Conservation (phyloP, 2,113 vertebrate genomes). For the Corythoichthys intestinalis region DNA sequence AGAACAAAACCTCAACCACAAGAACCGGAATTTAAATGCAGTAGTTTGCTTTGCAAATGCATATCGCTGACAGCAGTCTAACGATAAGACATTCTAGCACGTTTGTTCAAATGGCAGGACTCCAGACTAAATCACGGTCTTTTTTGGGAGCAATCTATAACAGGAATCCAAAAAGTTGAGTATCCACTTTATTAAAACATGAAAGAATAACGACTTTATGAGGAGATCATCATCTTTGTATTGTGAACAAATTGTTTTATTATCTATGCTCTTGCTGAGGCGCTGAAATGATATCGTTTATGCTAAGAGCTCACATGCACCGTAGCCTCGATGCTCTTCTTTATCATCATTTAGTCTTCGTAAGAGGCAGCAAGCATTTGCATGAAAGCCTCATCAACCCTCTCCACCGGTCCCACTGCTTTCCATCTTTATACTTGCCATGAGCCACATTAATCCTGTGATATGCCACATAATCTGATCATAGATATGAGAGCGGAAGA, state of each 20-base stretch:
- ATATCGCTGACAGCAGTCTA: too few relatives aligned
- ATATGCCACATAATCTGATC: conserved; percentile 61
- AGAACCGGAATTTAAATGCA: neutral
- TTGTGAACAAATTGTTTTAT: conserved; percentile 10
- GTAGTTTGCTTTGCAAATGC: too few relatives aligned
- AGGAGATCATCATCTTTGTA: conserved; percentile 17
- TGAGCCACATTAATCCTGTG: conserved; percentile 52
- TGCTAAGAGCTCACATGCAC: conserved; percentile 15
- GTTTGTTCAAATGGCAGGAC: too few relatives aligned
- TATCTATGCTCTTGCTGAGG: conserved; percentile 10
- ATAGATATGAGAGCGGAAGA: conserved; percentile 49
- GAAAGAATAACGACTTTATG: conserved; percentile 24
- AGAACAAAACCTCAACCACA: neutral
- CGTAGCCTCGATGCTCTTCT: conserved; percentile 52
- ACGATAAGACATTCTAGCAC: too few relatives aligned
- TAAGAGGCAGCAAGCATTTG: conserved; percentile 36
- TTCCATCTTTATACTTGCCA: conserved; percentile 41
- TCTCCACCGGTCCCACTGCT: conserved; percentile 23
- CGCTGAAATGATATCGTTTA: conserved; percentile 22
- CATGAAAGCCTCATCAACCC: conserved; percentile 56
- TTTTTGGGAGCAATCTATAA: neutral
- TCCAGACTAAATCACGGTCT: too few relatives aligned
- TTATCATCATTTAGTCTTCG: conserved; percentile 47
- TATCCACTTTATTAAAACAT: conserved; percentile 5
- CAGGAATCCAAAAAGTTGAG: neutral